Evolutionary conservation across 2,113 vertebrate genomes (phyloP).

Genomic region (Prionailurus bengalensis): DNA sequence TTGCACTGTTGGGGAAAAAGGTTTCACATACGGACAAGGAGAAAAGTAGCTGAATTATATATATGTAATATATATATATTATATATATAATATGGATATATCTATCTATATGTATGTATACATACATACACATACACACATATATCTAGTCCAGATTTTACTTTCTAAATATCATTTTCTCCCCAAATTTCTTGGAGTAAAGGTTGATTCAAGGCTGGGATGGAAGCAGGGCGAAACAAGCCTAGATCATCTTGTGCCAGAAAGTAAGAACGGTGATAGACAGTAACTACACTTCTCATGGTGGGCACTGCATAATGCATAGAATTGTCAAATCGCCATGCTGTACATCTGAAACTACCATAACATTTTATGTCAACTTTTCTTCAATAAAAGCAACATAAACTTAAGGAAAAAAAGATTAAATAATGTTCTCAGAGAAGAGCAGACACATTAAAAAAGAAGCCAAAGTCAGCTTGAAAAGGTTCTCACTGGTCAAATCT

Average conservation of each 20-base stretch:
- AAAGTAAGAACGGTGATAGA: neutral
- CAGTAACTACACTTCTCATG: neutral
- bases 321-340: neutral
- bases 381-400: neutral
- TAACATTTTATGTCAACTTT: neutral
- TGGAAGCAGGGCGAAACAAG: neutral
- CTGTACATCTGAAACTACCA: neutral
- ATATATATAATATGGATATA: neutral
- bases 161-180: neutral
- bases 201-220: neutral
- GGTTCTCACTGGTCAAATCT: neutral
- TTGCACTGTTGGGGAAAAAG: neutral
- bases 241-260: neutral
- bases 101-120: neutral
- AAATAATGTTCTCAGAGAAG: neutral
- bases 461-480: neutral
- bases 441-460: neutral
- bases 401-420: neutral
- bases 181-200: neutral
- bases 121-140: neutral
- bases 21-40: neutral
- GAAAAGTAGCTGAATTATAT: neutral
- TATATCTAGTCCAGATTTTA: too few species aligned
- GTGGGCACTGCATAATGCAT: neutral
- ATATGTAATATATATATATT: neutral